phyloP scores from a whole-genome alignment of 2,113 vertebrate species.

The Cyprinodon tularosa region DNA sequence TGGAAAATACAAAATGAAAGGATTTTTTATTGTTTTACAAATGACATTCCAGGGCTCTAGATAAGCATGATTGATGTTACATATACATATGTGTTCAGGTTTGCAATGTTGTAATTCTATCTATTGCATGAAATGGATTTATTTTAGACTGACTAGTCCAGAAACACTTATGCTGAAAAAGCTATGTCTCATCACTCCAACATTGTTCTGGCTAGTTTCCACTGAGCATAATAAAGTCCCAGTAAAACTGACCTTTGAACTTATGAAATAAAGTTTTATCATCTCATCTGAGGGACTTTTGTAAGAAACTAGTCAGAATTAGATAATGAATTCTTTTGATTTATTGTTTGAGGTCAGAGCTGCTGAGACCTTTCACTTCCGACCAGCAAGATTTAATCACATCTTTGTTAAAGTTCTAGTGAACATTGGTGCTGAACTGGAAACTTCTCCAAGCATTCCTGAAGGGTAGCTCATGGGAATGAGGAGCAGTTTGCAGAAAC shows the following conservation, averaged over 20 bases:
- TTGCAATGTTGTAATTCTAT: background rate
- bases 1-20: too few relatives aligned
- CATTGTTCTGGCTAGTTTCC: background rate
- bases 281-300: background rate
- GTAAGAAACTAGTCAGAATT: background rate
- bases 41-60: too few relatives aligned
- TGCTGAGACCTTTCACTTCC: background rate
- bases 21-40: too few relatives aligned
- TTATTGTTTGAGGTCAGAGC: background rate
- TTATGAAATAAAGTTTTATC: background rate
- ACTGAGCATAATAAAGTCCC: background rate
- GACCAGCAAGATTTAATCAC: constrained; percentile 11
- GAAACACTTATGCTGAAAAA: background rate
- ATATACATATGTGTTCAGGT: too few relatives aligned
- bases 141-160: background rate
- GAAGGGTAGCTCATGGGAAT: constrained; percentile 1
- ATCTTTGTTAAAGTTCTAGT: background rate
- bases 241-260: background rate
- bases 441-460: constrained; percentile 15
- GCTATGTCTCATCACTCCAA: too few relatives aligned
- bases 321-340: background rate
- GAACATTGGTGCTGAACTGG: background rate
- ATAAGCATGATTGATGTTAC: too few relatives aligned
- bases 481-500: background rate
- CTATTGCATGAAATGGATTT: background rate